A percentile compares a stretch with the other conserved stretches of the same genome.
Conservation (phyloP, 2,888 invertebrate genomes). For the Cancer borealis region DNA sequence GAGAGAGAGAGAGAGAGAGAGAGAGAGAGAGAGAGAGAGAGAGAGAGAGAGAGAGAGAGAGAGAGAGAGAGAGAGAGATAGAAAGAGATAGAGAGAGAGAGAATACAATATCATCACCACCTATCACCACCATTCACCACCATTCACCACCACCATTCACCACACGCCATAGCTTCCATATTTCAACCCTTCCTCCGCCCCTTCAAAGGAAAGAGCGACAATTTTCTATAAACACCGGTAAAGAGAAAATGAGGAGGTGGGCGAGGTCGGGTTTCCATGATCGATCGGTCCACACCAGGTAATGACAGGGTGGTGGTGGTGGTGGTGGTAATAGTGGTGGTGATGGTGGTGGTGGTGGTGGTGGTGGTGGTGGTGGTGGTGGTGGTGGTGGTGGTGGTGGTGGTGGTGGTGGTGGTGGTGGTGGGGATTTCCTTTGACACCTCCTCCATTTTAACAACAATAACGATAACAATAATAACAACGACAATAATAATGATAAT, state of each 20-base stretch:
- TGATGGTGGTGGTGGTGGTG: background rate
- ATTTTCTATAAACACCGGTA: conserved; percentile 8
- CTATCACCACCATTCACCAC: background rate
- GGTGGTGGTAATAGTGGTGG: background rate
- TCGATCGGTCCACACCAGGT: background rate
- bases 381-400: background rate
- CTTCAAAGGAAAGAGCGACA: background rate
- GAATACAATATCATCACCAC: background rate
- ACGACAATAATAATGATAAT: background rate
- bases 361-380: background rate
- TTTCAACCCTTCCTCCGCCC: background rate
- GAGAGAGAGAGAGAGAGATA: conserved; percentile 45
- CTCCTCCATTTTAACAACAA: background rate
- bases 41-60: conserved; percentile 48
- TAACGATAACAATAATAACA: background rate
- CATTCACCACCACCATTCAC: background rate
- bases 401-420: too few species aligned
- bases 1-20: conserved; percentile 34
- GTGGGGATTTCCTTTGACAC: too few species aligned
- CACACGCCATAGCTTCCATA: background rate
- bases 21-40: conserved; percentile 45
- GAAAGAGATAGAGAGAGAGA: conserved; percentile 49
- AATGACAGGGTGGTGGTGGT: background rate
- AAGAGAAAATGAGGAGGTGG: conserved; percentile 7
- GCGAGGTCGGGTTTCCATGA: conserved; percentile 22